A percentile compares a stretch with the other conserved stretches of the same genome.
Conservation (phyloP, 2,113 vertebrate species). For the Rhinichthys klamathensis region DNA sequence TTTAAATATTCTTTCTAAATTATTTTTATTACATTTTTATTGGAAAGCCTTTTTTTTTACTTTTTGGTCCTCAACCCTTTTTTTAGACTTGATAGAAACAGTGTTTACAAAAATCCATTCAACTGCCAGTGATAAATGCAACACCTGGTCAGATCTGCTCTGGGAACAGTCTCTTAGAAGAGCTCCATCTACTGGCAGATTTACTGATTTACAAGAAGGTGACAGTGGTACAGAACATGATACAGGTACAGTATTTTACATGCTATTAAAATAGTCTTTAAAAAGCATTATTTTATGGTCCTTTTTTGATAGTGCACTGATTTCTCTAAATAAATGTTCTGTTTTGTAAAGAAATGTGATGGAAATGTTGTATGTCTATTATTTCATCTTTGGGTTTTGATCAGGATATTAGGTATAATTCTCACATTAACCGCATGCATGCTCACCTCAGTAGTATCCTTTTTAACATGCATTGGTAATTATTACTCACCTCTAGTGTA, state of each 20-base stretch:
- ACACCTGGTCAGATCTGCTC: background rate
- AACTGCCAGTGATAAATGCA: slow-evolving; percentile 27
- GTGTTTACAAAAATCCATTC: background rate
- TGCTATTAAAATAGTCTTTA: background rate
- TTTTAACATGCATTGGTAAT: background rate
- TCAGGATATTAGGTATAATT: background rate
- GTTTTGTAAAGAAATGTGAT: background rate
- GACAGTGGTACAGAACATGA: background rate
- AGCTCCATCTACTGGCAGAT: slow-evolving; percentile 73
- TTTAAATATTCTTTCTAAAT: background rate
- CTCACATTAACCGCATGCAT: background rate
- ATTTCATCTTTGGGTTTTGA: background rate
- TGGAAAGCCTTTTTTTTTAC: background rate
- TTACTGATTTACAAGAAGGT: background rate
- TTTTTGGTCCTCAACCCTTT: background rate
- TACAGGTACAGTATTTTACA: too few species aligned
- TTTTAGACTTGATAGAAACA: background rate
- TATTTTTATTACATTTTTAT: background rate
- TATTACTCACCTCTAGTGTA: background rate
- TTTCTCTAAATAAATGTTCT: background rate
- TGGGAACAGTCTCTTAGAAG: slow-evolving; percentile 53
- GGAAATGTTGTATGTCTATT: background rate
- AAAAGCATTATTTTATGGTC: background rate
- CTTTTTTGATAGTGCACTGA: background rate
- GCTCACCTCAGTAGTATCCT: background rate